Percentiles rank a stretch among this genome's conserved stretches.
These are phyloP conservation scores for Adineta ricciae DNA, from an alignment of 2,888 invertebrate species.

Conservation along the genomic window DNA sequence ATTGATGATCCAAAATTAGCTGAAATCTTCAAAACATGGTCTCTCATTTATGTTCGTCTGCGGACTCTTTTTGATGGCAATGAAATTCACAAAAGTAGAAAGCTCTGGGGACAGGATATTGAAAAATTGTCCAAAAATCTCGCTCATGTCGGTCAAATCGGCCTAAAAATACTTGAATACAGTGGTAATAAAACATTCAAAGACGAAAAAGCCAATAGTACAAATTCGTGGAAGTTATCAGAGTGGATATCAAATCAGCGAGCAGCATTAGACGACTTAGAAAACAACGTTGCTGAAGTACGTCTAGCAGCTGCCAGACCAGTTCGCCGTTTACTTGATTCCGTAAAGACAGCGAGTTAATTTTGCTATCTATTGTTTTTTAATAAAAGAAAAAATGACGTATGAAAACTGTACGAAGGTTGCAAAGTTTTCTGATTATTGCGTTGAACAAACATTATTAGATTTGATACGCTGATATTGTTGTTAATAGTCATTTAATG, in stretches of 20 bases:
- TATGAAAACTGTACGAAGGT: too few species aligned
- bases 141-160: background rate
- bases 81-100: background rate
- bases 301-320: background rate
- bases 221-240: background rate
- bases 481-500: too few species aligned
- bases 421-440: too few species aligned
- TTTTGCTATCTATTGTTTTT: too few species aligned
- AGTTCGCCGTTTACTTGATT: background rate
- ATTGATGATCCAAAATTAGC: background rate
- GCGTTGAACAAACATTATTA: too few species aligned
- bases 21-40: background rate
- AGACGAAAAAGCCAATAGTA: background rate
- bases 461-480: too few species aligned
- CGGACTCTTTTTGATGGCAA: background rate
- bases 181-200: background rate
- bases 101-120: background rate
- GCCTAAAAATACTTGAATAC: background rate
- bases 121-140: background rate
- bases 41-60: background rate
- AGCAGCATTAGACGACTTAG: background rate
- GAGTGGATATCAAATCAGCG: background rate
- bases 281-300: background rate
- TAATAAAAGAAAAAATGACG: too few species aligned
- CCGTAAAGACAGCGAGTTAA: background rate